Conservation (phyloP, 2,113 vertebrate genomes). For the Chrysemys picta region DNA sequence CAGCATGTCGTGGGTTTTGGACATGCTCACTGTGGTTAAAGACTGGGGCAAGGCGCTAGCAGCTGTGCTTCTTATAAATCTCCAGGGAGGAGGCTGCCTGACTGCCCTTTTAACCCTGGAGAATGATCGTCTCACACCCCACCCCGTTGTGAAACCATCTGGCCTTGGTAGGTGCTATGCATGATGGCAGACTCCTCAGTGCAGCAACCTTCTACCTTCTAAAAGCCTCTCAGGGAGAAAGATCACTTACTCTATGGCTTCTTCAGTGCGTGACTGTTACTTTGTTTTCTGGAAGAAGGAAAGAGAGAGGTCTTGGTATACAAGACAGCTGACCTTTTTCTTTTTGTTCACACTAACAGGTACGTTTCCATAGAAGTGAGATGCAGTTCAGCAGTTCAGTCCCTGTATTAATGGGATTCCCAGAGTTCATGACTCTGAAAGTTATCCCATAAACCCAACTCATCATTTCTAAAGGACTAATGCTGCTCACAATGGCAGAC, state of each 20-base stretch:
- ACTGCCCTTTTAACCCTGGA: background rate
- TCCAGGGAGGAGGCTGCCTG: background rate
- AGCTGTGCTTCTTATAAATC: background rate
- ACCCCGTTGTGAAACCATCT: background rate
- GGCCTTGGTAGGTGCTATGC: background rate
- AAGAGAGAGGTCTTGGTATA: background rate
- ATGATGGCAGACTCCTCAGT: background rate
- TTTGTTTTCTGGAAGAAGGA: conserved; percentile 76
- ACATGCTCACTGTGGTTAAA: background rate
- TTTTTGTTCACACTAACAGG: background rate
- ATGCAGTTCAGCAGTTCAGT: background rate
- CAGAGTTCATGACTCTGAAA: background rate
- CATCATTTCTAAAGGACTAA: background rate
- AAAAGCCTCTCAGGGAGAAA: no score
- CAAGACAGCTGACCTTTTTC: rapidly evolving
- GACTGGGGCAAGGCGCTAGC: background rate
- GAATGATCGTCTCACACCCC: background rate
- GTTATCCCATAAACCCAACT: background rate
- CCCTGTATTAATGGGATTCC: background rate
- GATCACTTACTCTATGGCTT: conserved; percentile 65
- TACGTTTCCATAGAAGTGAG: no score
- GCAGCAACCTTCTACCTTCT: background rate
- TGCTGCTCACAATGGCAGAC: no score
- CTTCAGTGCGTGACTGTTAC: conserved; percentile 75
- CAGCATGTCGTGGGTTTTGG: background rate